Conservation (phyloP, 1,140 invertebrate species). For the Listronotus oregonensis region DNA sequence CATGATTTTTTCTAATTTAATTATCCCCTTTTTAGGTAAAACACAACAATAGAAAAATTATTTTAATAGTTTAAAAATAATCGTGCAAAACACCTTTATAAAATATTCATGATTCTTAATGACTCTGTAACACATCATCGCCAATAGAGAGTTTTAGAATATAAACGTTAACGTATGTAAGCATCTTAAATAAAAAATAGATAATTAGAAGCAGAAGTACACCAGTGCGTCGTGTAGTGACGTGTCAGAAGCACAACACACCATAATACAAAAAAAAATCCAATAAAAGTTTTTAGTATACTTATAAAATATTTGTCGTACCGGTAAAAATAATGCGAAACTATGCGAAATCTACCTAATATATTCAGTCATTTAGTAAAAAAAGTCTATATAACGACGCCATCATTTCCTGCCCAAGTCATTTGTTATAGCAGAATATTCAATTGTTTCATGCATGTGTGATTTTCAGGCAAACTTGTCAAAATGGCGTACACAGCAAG, state of each 20-base stretch:
- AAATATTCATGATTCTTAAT: slow-evolving; percentile 41
- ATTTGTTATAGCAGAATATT: slow-evolving; percentile 51
- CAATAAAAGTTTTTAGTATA: no score
- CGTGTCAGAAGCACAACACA: no score
- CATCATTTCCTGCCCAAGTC: slow-evolving; percentile 52
- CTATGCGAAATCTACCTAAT: not conserved
- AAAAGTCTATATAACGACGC: slow-evolving; percentile 41
- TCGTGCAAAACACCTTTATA: slow-evolving; percentile 28
- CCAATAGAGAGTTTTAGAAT: not conserved
- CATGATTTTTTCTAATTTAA: not conserved
- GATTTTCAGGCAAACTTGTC: slow-evolving; percentile 30
- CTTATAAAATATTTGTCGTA: no score
- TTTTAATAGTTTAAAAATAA: slow-evolving; percentile 26
- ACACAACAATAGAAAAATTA: slow-evolving; percentile 10
- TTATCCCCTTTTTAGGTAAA: slow-evolving; percentile 13
- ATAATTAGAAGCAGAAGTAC: no score
- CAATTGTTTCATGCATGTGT: slow-evolving; percentile 53
- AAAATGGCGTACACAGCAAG: slow-evolving; percentile 15
- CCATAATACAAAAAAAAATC: no score
- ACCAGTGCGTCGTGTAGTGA: no score
- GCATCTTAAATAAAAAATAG: no score
- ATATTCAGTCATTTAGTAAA: slow-evolving; percentile 23
- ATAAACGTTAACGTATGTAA: no score
- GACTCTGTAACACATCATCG: slow-evolving; percentile 36
- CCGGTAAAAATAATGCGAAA: not conserved